A percentile compares a stretch with the other conserved stretches of the same genome.
Evolutionary conservation across 37 sponge, comb jelly and placozoan species (phyloP).

Genomic region (Cladorhizidae sp.): DNA sequence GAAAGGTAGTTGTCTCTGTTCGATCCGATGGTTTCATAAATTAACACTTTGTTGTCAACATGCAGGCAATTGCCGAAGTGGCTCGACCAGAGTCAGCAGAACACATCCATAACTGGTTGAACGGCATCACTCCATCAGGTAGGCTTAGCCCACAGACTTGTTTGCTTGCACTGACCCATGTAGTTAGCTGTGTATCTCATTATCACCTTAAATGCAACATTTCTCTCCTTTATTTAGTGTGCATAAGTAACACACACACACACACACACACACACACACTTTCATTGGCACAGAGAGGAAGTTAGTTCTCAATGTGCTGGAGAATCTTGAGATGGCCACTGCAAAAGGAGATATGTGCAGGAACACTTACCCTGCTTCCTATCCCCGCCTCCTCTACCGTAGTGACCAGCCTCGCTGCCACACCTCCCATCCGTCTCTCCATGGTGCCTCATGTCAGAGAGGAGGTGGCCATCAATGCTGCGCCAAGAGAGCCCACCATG

Average conservation of each 20-base stretch:
- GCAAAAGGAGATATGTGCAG: not conserved
- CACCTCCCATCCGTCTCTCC: not conserved
- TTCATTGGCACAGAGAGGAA: slow-evolving; percentile 34
- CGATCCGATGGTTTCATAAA: not conserved
- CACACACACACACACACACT: not conserved
- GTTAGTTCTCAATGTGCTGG: slow-evolving; percentile 32
- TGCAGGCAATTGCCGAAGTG: slow-evolving; percentile 29
- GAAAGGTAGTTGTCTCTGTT: not conserved
- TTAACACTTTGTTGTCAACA: not conserved
- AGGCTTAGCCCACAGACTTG: too few species aligned
- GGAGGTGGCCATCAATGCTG: not conserved
- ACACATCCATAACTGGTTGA: slow-evolving; percentile 49
- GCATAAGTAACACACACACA: too few species aligned
- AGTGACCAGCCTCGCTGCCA: not conserved
- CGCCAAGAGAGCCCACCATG: not conserved
- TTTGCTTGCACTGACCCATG: too few species aligned
- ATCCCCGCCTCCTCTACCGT: slow-evolving; percentile 1
- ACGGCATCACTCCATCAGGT: slow-evolving; percentile 30
- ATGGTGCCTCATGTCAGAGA: not conserved
- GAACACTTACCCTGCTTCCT: not conserved
- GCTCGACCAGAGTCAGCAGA: slow-evolving; percentile 27
- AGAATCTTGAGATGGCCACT: slow-evolving; percentile 29
- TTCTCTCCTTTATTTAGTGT: too few species aligned
- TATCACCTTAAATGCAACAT: too few species aligned
- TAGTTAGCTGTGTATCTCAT: too few species aligned